phyloP scores from a whole-genome alignment of 2,888 invertebrate species.

The Limnephilus marmoratus region DNA sequence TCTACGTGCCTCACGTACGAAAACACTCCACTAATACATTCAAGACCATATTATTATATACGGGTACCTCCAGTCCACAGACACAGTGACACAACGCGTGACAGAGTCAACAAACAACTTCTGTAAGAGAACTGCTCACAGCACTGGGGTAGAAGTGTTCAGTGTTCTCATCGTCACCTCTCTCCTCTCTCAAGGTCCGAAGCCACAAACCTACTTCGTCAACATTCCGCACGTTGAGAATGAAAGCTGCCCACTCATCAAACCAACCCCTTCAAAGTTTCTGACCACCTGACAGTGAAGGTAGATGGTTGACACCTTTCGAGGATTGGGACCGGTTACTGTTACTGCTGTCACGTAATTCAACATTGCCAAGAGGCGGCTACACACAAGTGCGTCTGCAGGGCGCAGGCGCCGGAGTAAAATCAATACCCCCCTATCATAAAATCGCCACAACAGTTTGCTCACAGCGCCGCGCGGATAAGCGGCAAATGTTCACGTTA shows the following conservation, averaged over 20 bases:
- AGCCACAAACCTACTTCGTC: background rate
- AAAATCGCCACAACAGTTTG: slow-evolving; percentile 44
- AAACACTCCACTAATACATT: background rate
- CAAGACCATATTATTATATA: background rate
- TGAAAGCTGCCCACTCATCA: background rate
- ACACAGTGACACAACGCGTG: slow-evolving; percentile 14
- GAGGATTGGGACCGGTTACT: background rate
- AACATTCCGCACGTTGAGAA: background rate
- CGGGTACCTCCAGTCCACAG: background rate
- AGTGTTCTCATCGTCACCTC: slow-evolving; percentile 25
- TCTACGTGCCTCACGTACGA: slow-evolving; percentile 26
- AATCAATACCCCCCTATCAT: slow-evolving; percentile 55
- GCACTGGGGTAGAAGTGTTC: background rate
- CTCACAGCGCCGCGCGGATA: slow-evolving; percentile 45
- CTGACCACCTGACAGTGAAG: background rate
- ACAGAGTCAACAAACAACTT: slow-evolving; percentile 45
- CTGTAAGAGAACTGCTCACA: slow-evolving; percentile 20
- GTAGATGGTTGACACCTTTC: background rate
- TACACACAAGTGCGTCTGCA: background rate
- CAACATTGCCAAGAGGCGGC: slow-evolving; percentile 2
- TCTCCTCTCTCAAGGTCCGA: slow-evolving; percentile 34
- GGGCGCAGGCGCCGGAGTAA: slow-evolving; percentile 53
- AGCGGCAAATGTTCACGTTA: background rate
- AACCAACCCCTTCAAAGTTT: background rate
- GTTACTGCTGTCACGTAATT: background rate